Evolutionary conservation across 2,888 invertebrate genomes (phyloP), one percentile per base, ranked within the genome.

Genomic region (Sphaerophoria taeniata): DNA sequence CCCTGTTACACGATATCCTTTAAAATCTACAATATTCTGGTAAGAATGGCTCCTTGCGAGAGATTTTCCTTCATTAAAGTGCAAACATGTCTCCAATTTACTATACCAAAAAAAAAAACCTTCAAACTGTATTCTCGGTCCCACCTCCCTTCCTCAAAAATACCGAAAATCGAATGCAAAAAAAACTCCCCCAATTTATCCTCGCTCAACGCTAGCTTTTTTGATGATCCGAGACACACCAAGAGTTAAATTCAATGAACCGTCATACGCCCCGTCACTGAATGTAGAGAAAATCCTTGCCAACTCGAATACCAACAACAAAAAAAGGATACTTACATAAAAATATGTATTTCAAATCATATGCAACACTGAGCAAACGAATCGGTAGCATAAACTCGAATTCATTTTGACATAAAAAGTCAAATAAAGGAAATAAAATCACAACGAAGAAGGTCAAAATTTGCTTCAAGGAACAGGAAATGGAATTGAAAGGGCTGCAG

Each of bases 171-270:
- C 24, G 24, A 2, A 24, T 2, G 24, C 24, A 24, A 24, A 24
- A 24, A 24, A 24, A 24, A 24, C 24, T 24, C 24, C 70, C 51
- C 16, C 31, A 49, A 63, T 72, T 53, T 60, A 56, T 55, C 63
- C 61, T 56, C 63, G 78, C 67, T 56, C 63, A 63, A 69, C 73
- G 69, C 61, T 70, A 69, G 53, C 73, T 63, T 78, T 24, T 67
- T 78, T 77, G 81, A 77, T 72, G 77, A 82, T 72, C 67, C 78
- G 49, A 73, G 61, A 69, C 82, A 77, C 67, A 67, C 77, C 76
- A 72, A 53, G 63, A 79, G 61, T 75, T 56, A 58, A 56, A 70
- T 63, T 70, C 80, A 75, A 49, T 75, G 67, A 75, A 80, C 58
- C 74, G 69, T 47, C 31, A 49, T 24, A 24, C 12, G 12, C 36